phyloP scores from a whole-genome alignment of 2,888 invertebrate species.

The Abscondita cerata region DNA sequence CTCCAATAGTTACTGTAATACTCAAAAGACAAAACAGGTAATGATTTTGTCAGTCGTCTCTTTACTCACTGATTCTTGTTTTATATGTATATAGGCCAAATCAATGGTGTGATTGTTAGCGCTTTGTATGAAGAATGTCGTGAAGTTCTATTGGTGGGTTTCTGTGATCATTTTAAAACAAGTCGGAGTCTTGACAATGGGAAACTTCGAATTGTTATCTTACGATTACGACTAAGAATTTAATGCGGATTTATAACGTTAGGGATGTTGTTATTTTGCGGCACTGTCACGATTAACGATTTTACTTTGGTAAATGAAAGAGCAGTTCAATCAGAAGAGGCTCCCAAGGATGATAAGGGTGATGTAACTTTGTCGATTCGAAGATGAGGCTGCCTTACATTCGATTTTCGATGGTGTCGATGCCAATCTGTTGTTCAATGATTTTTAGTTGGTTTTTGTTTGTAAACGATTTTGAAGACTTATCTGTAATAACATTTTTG shows the following conservation, averaged over 20 bases:
- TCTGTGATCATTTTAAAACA: conserved; percentile 50
- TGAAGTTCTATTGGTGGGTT: conserved; percentile 43
- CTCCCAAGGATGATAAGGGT: not conserved
- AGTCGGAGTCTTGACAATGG: conserved; percentile 47
- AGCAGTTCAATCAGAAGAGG: conserved; percentile 1
- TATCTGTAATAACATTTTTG: too few species aligned
- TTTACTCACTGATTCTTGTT: not conserved
- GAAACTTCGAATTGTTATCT: conserved; percentile 46
- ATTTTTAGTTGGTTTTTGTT: conserved; percentile 40
- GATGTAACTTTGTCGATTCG: conserved; percentile 19
- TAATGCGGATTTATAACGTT: conserved; percentile 47
- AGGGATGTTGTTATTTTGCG: not conserved
- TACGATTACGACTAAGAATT: conserved; percentile 50
- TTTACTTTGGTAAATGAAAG: conserved; percentile 22
- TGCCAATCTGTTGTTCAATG: conserved; percentile 46
- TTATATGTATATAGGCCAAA: conserved; percentile 44
- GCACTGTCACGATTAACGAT: not conserved
- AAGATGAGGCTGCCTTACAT: conserved; percentile 43
- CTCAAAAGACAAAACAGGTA: conserved; percentile 52
- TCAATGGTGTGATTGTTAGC: conserved; percentile 48
- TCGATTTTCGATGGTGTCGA: conserved; percentile 46
- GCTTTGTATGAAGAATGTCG: conserved; percentile 48
- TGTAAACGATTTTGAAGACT: too few species aligned
- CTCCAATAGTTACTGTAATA: conserved; percentile 43
- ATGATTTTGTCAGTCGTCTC: not conserved